A percentile compares a stretch with the other conserved stretches of the same genome.
Evolutionary conservation across 2,888 invertebrate species (phyloP).

Genomic region (Diarsia brunnea): DNA sequence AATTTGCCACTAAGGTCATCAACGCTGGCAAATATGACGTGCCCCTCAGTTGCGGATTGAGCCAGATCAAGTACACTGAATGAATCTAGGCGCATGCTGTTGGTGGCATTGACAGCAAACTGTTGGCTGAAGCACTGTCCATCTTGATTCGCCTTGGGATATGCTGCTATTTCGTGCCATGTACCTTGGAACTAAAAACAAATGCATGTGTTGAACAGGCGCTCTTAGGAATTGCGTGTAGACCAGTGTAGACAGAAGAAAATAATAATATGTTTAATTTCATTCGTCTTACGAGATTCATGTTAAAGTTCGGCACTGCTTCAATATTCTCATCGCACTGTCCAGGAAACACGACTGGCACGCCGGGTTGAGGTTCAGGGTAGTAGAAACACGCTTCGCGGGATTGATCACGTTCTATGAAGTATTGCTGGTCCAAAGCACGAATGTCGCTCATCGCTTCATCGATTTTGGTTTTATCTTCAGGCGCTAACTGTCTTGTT

Average conservation of each 20-base stretch:
- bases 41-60: conserved; percentile 63
- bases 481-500: conserved; percentile 67
- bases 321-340: conserved; percentile 77
- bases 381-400: conserved; percentile 80
- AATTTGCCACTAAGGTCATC: conserved; percentile 74
- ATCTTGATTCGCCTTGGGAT: conserved; percentile 74
- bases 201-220: neutral
- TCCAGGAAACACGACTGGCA: conserved; percentile 79
- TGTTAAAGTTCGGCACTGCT: conserved; percentile 75
- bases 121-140: conserved; percentile 80
- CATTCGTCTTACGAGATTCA: conserved; percentile 66
- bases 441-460: conserved; percentile 66
- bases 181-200: conserved; percentile 74
- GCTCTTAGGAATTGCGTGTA: no score
- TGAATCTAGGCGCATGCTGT: conserved; percentile 70
- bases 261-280: neutral
- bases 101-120: conserved; percentile 66
- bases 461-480: conserved; percentile 66
- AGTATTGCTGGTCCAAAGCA: conserved; percentile 78
- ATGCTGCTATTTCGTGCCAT: conserved; percentile 79
- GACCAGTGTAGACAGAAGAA: neutral
- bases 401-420: conserved; percentile 71
- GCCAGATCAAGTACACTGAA: conserved; percentile 72
- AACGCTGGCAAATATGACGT: conserved; percentile 65
- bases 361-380: conserved; percentile 75